A percentile compares a stretch with the other conserved stretches of the same genome.
Conservation (phyloP, 1,140 invertebrate genomes). For the Sinonovacula constricta region DNA sequence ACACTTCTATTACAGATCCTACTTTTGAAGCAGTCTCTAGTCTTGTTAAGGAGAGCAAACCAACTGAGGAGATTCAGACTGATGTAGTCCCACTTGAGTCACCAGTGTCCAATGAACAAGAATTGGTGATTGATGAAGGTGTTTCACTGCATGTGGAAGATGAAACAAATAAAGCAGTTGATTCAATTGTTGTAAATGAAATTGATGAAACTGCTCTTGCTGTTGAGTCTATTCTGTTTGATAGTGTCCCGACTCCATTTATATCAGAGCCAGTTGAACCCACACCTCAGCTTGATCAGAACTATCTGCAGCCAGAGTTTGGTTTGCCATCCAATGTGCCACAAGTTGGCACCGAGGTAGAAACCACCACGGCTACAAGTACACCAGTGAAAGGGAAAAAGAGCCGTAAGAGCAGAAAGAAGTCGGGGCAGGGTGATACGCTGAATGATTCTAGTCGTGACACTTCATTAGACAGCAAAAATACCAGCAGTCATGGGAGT, state of each 20-base stretch:
- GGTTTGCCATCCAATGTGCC: conserved; percentile 31
- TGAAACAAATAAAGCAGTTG: conserved; percentile 62
- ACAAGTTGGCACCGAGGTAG: conserved; percentile 34
- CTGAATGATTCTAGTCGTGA: conserved; percentile 24
- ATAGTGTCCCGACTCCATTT: conserved; percentile 29
- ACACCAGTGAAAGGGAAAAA: conserved; percentile 30
- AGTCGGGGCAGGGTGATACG: conserved; percentile 36
- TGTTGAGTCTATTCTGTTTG: conserved; percentile 58
- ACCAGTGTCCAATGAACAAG: conserved; percentile 48
- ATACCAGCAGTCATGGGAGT: background rate
- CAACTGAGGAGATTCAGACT: conserved; percentile 25
- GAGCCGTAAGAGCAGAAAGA: conserved; percentile 30
- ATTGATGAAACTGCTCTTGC: conserved; percentile 60
- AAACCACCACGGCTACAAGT: conserved; percentile 27
- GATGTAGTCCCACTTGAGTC: conserved; percentile 46
- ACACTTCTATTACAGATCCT: conserved; percentile 25
- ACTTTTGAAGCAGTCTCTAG: conserved; percentile 54
- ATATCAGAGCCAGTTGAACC: conserved; percentile 45
- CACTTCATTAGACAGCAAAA: conserved; percentile 17
- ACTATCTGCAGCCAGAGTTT: conserved; percentile 46
- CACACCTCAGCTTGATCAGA: conserved; percentile 36
- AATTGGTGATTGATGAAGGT: conserved; percentile 51
- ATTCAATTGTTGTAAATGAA: conserved; percentile 51
- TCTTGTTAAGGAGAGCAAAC: conserved; percentile 48
- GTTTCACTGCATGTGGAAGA: conserved; percentile 52